Evolutionary conservation across 2,888 invertebrate species (phyloP), one percentile per base, ranked within the genome.

Genomic region (Agrochola litura): DNA sequence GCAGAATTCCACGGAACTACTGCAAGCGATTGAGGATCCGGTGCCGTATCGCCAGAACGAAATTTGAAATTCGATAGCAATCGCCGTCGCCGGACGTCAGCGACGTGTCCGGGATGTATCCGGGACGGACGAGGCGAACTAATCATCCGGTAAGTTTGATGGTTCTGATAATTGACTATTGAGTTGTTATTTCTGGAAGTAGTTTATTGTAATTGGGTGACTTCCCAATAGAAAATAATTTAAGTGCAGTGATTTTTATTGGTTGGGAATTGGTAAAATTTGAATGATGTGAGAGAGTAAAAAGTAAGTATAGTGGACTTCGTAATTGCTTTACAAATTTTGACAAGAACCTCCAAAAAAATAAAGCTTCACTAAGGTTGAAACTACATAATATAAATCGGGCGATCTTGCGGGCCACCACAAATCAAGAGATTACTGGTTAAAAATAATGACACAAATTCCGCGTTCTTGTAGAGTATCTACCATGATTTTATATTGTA

Each of bases 61-160:
- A 90, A 91, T 92, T 92, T 91, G 90, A 91, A 92, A 92, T 91
- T 91, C 91, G 92, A 92, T 91, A 86, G 86, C 81, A 81, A 89
- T 89, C 86, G 56, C 72, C 65, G 74, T 77, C 41, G 73, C 84
- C 90, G 89, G 91, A 89, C 82, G 86, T 81, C 81, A 80, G 79
- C 76, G 88, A 88, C 89, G 86, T 85, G 84, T 88, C 88, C 88
- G 88, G 89, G 73, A 82, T 79, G 86, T 81, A 73, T 82, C 89
- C 83, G 83, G 85, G 79, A 79, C 85, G 85, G 85, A 82, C 77
- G 87, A 68, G 68, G 52, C 69, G 76, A 88, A 84, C 86, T 89
- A 88, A 89, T 88, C 84, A 89, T 88, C 88, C 71, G 77, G 82
- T 79, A 81, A 86, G 81, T 89, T 88, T 81, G 82, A 77, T 77